A percentile compares a stretch with the other conserved stretches of the same genome.
Evolutionary conservation across 2,888 invertebrate species (phyloP).

Genomic region (Aphodius granarius): DNA sequence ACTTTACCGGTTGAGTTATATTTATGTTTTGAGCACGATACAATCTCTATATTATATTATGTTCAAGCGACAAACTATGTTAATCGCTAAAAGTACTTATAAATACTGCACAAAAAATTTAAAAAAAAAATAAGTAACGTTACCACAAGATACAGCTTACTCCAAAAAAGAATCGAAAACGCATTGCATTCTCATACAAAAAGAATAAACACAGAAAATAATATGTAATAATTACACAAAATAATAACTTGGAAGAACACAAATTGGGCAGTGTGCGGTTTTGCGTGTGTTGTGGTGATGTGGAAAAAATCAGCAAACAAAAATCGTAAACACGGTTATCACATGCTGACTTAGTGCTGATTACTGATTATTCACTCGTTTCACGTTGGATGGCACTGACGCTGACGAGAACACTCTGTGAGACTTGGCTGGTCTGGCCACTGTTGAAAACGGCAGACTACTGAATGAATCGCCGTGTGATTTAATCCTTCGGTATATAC

Average conservation of each 20-base stretch:
- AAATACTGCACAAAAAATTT: too few species aligned
- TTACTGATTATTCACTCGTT: slow-evolving; percentile 28
- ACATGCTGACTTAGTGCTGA: slow-evolving; percentile 33
- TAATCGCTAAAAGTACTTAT: too few species aligned
- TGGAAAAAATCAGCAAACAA: slow-evolving; percentile 18
- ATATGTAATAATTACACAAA: slow-evolving; percentile 26
- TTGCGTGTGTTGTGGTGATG: background rate
- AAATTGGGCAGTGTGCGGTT: slow-evolving; percentile 27
- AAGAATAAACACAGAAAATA: slow-evolving; percentile 21
- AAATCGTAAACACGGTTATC: slow-evolving; percentile 33
- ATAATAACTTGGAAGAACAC: slow-evolving; percentile 27
- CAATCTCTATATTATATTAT: too few species aligned
- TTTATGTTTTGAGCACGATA: slow-evolving; percentile 1
- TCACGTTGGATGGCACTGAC: background rate
- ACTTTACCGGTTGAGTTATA: slow-evolving; percentile 13
- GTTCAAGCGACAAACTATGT: too few species aligned
- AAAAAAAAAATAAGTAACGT: background rate
- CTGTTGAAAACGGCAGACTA: slow-evolving; percentile 25
- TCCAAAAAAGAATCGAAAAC: slow-evolving; percentile 20
- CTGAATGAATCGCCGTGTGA: slow-evolving; percentile 35
- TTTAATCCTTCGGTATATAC: slow-evolving; percentile 37
- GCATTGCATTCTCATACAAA: slow-evolving; percentile 22
- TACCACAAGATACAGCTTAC: background rate
- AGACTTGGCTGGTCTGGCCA: background rate
- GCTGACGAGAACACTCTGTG: slow-evolving; percentile 1